Percentiles rank a stretch among this genome's conserved stretches.
Evolutionary conservation across 2,797 vertebrate genomes (phyloP).

Genomic region (Argya squamiceps): DNA sequence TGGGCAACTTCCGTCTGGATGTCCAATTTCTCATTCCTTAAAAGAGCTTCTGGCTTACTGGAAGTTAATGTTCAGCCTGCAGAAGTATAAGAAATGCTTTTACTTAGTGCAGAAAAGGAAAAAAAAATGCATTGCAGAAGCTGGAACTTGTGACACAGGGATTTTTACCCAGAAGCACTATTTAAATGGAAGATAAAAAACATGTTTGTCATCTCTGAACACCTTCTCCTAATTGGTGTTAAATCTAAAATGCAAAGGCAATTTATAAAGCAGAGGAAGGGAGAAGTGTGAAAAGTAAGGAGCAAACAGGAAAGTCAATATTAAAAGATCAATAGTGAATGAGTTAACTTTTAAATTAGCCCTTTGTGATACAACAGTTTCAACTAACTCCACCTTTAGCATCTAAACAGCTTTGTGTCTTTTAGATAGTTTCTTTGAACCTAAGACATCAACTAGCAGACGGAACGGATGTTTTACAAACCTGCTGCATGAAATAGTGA

Average conservation of each 20-base stretch:
- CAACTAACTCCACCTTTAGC: slow-evolving; percentile 13
- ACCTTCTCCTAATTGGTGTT: slow-evolving; percentile 47
- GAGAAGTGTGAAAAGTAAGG: slow-evolving; percentile 20
- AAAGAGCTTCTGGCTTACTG: slow-evolving; percentile 15
- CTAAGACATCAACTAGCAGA: not conserved
- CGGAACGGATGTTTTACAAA: not conserved
- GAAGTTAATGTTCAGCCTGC: slow-evolving; percentile 12
- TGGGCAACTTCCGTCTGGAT: slow-evolving; percentile 30
- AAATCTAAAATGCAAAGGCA: slow-evolving; percentile 12
- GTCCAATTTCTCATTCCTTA: slow-evolving; percentile 15
- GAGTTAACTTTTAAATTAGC: slow-evolving; percentile 51
- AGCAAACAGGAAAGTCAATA: slow-evolving; percentile 18
- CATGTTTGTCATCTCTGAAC: slow-evolving; percentile 30
- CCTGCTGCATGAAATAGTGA: not conserved
- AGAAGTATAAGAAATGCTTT: slow-evolving; percentile 11
- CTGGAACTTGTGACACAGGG: not conserved
- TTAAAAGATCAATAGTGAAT: not conserved
- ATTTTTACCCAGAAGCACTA: slow-evolving; percentile 11
- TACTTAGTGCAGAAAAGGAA: not conserved
- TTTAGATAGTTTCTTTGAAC: slow-evolving; percentile 9
- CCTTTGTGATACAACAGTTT: slow-evolving; percentile 36
- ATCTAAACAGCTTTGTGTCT: not conserved
- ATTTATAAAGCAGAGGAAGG: slow-evolving; percentile 23
- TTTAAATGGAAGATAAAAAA: slow-evolving; percentile 30
- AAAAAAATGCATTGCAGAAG: not conserved